Evolutionary conservation across 2,888 invertebrate species (phyloP), one percentile per base, ranked within the genome.

Genomic region (Ophion costatus): DNA sequence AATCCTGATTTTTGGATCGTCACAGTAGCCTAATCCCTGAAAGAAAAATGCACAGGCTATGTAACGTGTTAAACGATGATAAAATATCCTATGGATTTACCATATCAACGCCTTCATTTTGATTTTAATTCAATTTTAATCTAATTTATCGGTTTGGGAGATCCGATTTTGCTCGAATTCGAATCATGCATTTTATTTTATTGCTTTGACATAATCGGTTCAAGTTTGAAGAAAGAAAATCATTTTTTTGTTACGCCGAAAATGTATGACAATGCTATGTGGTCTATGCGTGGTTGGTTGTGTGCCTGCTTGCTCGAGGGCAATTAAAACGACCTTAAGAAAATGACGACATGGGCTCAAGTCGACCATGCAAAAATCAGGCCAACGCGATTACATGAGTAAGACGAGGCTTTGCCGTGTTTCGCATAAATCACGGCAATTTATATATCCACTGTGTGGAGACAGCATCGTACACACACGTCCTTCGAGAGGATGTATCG

Each of bases 301-400:
- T 42, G 29, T 57, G n/a, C 17, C 33, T n/a, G 57, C 59, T 5
- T 22, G 20, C 59, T 45, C 71, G 22, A 29, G 59, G 63, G 24
- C 63, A 76, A 69, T 73, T 67, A 59, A 51, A 64, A 22, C 42
- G 79, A 71, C 84, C 66, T 82, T 63, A 79, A 63, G 57, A 51
- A 79, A 76, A 59, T 71, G 83, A 83, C 76, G 79, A 70, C 71
- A 56, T 59, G 56, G 10, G 51, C 24, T 57, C 14, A 20, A 42
- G 64, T 73, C 38, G 80, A 73, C 73, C 81, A 29, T 75, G 79
- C 59, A 67, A 85, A 84, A 85, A 85, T 70, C 82, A 85, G 85
- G 85, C 76, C 85, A 85, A 76, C 57, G 82, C 76, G 85, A 85
- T 85, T 82, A 85, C 79, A 63, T 73, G 82, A 85, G 79, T 82